phyloP scores from a whole-genome alignment of 1,140 invertebrate species.

The Mactra quadrangularis region DNA sequence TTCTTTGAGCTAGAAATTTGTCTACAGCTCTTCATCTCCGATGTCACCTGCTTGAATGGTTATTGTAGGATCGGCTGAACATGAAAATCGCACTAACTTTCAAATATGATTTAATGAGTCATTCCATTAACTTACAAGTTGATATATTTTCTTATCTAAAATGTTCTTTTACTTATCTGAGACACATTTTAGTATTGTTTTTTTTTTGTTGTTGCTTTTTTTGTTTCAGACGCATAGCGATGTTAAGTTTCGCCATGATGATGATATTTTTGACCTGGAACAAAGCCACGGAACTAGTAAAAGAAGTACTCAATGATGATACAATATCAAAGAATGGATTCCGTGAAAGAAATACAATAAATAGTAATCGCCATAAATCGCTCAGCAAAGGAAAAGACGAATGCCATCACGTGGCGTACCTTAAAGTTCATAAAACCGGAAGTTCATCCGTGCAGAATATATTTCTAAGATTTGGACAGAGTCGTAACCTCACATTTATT shows the following conservation, averaged over 20 bases:
- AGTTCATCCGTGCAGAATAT: constrained; percentile 85
- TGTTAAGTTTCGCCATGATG: neutral
- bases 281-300: constrained; percentile 18
- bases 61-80: too few species aligned
- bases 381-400: neutral
- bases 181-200: too few species aligned
- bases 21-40: too few species aligned
- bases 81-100: too few species aligned
- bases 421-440: constrained; percentile 84
- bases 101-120: too few species aligned
- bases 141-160: too few species aligned
- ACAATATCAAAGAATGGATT: too few species aligned
- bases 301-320: neutral
- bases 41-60: too few species aligned
- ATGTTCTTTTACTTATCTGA: too few species aligned
- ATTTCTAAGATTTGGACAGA: constrained; percentile 84
- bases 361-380: neutral
- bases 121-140: too few species aligned
- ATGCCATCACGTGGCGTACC: constrained; percentile 42
- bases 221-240: neutral
- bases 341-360: neutral
- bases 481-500: constrained; percentile 84
- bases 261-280: constrained; percentile 5
- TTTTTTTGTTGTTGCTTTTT: too few species aligned
- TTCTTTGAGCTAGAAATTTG: too few species aligned